phyloP scores from a whole-genome alignment of 2,888 invertebrate species.

The Coenonympha glycerion region DNA sequence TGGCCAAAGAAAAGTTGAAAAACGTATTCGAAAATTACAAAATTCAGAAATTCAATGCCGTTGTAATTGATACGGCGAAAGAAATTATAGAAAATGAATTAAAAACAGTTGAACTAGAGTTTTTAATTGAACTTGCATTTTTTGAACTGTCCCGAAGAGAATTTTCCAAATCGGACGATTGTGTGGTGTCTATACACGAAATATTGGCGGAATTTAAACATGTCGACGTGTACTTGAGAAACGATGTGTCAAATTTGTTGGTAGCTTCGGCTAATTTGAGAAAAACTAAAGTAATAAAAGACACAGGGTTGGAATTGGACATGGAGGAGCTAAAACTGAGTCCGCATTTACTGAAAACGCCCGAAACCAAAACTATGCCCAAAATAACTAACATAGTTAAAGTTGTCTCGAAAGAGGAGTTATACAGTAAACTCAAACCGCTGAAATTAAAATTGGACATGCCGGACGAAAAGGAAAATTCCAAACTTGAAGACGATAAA shows the following conservation, averaged over 20 bases:
- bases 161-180: slow-evolving; percentile 42
- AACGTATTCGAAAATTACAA: slow-evolving; percentile 24
- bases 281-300: slow-evolving; percentile 30
- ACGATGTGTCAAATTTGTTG: slow-evolving; percentile 52
- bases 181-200: slow-evolving; percentile 48
- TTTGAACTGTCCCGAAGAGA: slow-evolving; percentile 45
- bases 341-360: slow-evolving; percentile 27
- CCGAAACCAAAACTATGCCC: slow-evolving; percentile 34
- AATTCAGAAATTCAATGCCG: slow-evolving; percentile 33
- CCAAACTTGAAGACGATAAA: neutral
- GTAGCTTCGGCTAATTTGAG: slow-evolving; percentile 43
- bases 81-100: slow-evolving; percentile 33
- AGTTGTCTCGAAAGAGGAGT: slow-evolving; percentile 49
- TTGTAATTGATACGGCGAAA: slow-evolving; percentile 37
- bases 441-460: slow-evolving; percentile 54
- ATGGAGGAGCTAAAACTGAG: slow-evolving; percentile 43
- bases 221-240: slow-evolving; percentile 37
- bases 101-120: slow-evolving; percentile 36
- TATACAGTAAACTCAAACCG: slow-evolving; percentile 48
- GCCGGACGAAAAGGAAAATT: slow-evolving; percentile 35
- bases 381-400: slow-evolving; percentile 30
- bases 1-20: slow-evolving; percentile 38
- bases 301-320: slow-evolving; percentile 37
- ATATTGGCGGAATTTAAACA: slow-evolving; percentile 35
- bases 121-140: slow-evolving; percentile 47